Conservation (phyloP, 2,113 vertebrate species). For the Sturnus vulgaris region DNA sequence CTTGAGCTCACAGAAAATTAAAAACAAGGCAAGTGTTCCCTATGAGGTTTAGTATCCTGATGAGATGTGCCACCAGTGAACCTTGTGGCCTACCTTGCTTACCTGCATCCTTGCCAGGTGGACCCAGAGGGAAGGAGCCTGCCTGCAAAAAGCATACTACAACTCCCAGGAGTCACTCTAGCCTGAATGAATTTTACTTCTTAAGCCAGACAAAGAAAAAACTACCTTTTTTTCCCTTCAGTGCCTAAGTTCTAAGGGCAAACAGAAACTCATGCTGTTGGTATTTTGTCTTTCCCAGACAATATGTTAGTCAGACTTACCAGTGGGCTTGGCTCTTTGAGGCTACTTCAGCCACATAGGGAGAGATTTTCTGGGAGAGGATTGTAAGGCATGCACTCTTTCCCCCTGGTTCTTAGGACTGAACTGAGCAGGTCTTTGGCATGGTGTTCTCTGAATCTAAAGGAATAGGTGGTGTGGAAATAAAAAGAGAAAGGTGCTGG, state of each 20-base stretch:
- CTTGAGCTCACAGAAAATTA: conserved; percentile 16
- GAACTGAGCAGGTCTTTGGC: neutral
- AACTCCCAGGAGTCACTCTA: conserved; percentile 13
- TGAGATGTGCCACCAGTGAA: neutral
- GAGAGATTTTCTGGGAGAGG: neutral
- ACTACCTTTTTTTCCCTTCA: neutral
- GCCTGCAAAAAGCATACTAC: neutral
- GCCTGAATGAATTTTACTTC: neutral
- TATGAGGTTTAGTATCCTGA: neutral
- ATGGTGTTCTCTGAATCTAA: neutral
- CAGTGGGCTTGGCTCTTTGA: neutral
- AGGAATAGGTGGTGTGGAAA: neutral
- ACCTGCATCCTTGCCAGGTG: neutral
- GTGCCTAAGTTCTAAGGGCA: neutral
- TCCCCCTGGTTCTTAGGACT: neutral
- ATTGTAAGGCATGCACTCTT: neutral
- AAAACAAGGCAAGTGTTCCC: conserved; percentile 10
- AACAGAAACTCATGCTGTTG: neutral
- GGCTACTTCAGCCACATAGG: neutral
- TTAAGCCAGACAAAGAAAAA: conserved; percentile 1
- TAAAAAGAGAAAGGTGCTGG: neutral
- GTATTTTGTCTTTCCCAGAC: neutral
- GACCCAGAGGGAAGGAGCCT: neutral
- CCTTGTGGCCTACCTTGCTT: conserved; percentile 21
- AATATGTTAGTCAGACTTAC: neutral